Evolutionary conservation across 2,113 vertebrate species (phyloP), one percentile per base, ranked within the genome.

Genomic region (Ceratotherium simum): DNA sequence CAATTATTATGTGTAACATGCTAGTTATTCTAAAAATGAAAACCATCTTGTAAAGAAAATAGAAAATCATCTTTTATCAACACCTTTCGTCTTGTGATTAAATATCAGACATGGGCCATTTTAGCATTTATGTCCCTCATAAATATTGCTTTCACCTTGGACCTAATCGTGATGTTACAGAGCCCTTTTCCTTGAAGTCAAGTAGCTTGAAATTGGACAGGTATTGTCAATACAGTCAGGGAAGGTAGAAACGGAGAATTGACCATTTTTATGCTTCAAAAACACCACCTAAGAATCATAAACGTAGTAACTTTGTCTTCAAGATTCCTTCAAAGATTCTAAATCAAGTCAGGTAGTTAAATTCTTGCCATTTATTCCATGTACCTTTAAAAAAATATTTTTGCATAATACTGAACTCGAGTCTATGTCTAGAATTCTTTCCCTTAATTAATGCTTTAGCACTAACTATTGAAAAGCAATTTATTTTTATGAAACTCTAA

Each of bases 381-480:
- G 36, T 46, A 75, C 36, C 33, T 91, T 94, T 75, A 70, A 72
- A 83, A 81, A 83, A 86, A 48, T 16, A 78, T 86, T 73, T 46
- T 42, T 93, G 21, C 54, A 13, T 65, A 39, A 87, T 33, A 86
- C 8, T 65, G 54, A 97, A 75, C 54, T 96, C 20, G 90, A 96
- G 23, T 21, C 31, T 82, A 29, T 64, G 31, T 84, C 12, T 54
- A 65, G 31, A 48, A 91, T 96, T 75, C 14, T 75, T 75, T 69
- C 4, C 76, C 27, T 85, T 16, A 87, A 97, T 95, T 33, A 97
- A 94, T 83, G 11, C 3, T 67, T 27, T 1, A 92, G 33, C 31
- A 70, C 91, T 97, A 96, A 96, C 83, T 95, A 83, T 88, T 90
- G 90, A 96, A 97, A 98, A 97, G 65, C 80, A 95, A 97, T 98